Evolutionary conservation across 2,888 invertebrate species (phyloP).

Genomic region (Onthophagus sagittarius): DNA sequence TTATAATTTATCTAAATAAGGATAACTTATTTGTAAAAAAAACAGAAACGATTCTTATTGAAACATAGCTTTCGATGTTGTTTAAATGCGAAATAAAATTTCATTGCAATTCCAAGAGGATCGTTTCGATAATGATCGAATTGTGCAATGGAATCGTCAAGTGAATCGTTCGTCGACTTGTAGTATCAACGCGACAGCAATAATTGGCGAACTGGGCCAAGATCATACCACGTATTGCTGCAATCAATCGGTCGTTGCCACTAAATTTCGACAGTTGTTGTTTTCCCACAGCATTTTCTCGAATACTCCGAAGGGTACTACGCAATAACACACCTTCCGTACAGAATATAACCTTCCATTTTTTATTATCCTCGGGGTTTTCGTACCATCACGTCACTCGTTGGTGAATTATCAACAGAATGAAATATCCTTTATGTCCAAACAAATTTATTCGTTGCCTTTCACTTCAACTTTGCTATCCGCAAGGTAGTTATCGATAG

Average conservation of each 20-base stretch:
- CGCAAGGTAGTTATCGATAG: background rate
- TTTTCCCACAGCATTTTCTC: slow-evolving; percentile 1
- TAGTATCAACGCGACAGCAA: background rate
- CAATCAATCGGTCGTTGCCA: slow-evolving; percentile 11
- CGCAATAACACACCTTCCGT: background rate
- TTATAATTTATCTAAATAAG: no score
- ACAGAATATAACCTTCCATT: background rate
- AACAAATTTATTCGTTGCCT: background rate
- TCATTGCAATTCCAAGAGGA: background rate
- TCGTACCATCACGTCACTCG: background rate
- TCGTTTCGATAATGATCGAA: background rate
- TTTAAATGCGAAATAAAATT: background rate
- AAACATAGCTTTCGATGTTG: background rate
- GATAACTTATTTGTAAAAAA: no score
- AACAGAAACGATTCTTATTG: background rate
- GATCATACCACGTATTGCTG: slow-evolving; percentile 1
- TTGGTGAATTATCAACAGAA: background rate
- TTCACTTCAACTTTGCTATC: background rate
- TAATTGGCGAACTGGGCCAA: slow-evolving; percentile 11
- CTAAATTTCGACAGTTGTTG: slow-evolving; percentile 3
- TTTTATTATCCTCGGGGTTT: background rate
- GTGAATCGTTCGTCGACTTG: background rate
- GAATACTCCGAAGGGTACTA: background rate
- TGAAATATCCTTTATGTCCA: background rate
- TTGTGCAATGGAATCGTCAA: background rate